Conservation (phyloP, 2,888 invertebrate species). For the Lasius platythorax region DNA sequence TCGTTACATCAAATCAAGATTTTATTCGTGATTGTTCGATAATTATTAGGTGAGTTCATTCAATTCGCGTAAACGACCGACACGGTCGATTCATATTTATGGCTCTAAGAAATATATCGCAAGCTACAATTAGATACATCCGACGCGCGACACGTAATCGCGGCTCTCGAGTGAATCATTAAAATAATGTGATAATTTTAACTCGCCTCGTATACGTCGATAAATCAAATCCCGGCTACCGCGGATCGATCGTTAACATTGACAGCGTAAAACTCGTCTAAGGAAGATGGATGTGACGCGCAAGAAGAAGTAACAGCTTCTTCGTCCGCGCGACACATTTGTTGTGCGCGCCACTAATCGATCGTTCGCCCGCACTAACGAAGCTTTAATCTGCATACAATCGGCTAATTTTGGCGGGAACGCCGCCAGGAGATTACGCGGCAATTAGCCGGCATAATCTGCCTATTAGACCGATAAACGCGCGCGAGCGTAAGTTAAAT, state of each 20-base stretch:
- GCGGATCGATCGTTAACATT: conserved; percentile 2
- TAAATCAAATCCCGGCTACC: not conserved
- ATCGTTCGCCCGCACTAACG: conserved; percentile 44
- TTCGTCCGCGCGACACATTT: not conserved
- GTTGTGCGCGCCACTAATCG: conserved; percentile 26
- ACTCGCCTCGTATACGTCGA: not conserved
- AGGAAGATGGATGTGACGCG: conserved; percentile 7
- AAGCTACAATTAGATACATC: not conserved
- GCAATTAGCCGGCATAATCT: conserved; percentile 76
- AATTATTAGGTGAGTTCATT: not conserved
- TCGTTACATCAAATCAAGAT: not conserved
- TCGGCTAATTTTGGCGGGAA: conserved; percentile 66
- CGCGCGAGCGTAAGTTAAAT: conserved; percentile 39
- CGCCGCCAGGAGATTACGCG: conserved; percentile 67
- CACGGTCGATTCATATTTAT: not conserved
- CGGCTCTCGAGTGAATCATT: not conserved
- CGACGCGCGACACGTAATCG: not conserved
- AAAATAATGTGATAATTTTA: conserved; percentile 13
- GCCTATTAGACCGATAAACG: conserved; percentile 72
- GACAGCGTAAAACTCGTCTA: not conserved
- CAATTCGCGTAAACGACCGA: not conserved
- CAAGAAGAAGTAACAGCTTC: conserved; percentile 27
- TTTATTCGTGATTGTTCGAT: not conserved
- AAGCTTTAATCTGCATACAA: conserved; percentile 70
- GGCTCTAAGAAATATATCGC: not conserved